phyloP scores from a whole-genome alignment of 2,113 vertebrate species.

The Mormoops blainvillei region DNA sequence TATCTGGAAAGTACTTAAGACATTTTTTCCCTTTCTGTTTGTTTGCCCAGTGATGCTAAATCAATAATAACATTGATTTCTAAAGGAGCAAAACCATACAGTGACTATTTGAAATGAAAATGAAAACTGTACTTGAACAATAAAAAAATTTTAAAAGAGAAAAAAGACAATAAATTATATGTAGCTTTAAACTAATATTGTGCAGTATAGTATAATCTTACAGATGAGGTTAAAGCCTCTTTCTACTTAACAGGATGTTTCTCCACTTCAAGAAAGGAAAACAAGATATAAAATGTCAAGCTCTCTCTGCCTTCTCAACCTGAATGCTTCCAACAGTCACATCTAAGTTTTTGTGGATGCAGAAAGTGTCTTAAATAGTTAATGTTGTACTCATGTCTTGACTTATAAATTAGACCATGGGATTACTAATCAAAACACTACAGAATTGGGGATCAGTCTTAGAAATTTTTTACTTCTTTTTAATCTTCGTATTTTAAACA shows the following conservation, averaged over 20 bases:
- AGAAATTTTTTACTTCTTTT: not conserved
- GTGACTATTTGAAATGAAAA: slow-evolving; percentile 19
- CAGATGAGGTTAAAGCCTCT: slow-evolving; percentile 9
- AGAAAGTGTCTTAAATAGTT: slow-evolving; percentile 13
- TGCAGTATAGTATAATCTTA: not conserved
- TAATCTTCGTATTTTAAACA: slow-evolving; percentile 26
- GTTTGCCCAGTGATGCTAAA: slow-evolving; percentile 17
- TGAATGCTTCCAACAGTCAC: not conserved
- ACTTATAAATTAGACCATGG: not conserved
- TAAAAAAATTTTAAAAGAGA: too few relatives aligned
- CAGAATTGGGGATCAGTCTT: not conserved
- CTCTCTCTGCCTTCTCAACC: slow-evolving; percentile 22
- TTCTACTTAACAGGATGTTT: not conserved
- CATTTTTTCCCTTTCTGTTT: slow-evolving; percentile 4
- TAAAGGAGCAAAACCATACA: slow-evolving; percentile 4
- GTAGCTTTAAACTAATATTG: slow-evolving; percentile 2
- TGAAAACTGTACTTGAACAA: too few relatives aligned
- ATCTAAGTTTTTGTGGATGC: not conserved
- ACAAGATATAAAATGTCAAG: not conserved
- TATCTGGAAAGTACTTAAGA: not conserved
- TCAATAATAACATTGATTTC: slow-evolving; percentile 18
- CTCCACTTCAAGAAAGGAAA: not conserved
- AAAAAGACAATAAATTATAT: too few relatives aligned
- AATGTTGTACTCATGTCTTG: slow-evolving; percentile 5
- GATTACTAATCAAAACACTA: slow-evolving; percentile 16